These are phyloP conservation scores for Condylostylus longicornis DNA, from an alignment of 1,140 invertebrate genomes.

Conservation along the genomic window DNA sequence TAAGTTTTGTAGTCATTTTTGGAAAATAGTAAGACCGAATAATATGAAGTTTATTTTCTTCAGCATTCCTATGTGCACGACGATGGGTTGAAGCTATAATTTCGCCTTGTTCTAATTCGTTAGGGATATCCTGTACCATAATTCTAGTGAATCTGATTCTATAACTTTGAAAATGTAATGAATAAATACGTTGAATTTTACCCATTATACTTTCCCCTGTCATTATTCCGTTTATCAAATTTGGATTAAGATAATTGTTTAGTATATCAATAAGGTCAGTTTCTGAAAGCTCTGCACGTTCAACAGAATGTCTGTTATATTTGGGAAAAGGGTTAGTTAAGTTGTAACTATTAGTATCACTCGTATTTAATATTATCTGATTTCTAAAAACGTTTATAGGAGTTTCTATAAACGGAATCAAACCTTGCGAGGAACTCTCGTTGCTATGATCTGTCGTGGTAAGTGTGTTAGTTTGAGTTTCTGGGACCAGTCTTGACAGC, in stretches of 20 bases:
- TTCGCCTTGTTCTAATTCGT: constrained; percentile 2
- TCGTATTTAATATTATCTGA: constrained; percentile 6
- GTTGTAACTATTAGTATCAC: constrained; percentile 1
- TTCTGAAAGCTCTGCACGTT: constrained; percentile 1
- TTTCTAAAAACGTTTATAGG: constrained; percentile 9
- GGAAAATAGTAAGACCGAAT: constrained; percentile 5
- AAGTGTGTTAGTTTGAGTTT: background rate
- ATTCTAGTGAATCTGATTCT: constrained; percentile 6
- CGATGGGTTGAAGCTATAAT: constrained; percentile 2
- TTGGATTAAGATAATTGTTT: constrained; percentile 6
- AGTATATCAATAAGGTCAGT: constrained; percentile 4
- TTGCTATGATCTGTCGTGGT: constrained; percentile 3
- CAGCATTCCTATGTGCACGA: constrained; percentile 5
- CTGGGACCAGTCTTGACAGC: constrained; percentile 7
- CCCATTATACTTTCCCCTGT: constrained; percentile 5
- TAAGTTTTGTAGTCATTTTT: constrained; percentile 1
- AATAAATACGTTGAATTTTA: constrained; percentile 6
- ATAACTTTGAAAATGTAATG: constrained; percentile 4
- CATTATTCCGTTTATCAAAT: constrained; percentile 4
- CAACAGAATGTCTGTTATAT: constrained; percentile 5
- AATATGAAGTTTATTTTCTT: constrained; percentile 6
- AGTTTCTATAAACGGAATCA: constrained; percentile 5
- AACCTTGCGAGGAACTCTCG: constrained; percentile 6
- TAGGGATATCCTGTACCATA: background rate
- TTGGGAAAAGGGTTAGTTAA: background rate